Conservation (phyloP, 2,113 vertebrate genomes). For the Pseudorhombus dupliciocellatus region DNA sequence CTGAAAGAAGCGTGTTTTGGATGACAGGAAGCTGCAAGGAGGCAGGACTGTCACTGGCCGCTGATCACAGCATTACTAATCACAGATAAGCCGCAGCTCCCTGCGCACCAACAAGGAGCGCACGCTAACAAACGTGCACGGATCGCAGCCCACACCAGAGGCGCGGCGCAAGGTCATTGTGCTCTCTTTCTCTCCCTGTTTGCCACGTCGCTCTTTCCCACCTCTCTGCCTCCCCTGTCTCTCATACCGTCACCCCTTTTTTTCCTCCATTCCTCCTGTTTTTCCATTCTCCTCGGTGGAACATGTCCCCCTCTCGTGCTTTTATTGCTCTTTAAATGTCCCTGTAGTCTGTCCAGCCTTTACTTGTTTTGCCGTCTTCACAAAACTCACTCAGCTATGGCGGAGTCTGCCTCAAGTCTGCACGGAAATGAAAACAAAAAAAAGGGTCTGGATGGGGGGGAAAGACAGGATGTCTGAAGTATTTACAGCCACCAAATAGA, state of each 20-base stretch:
- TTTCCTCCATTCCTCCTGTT: neutral
- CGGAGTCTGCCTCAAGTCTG: conserved; percentile 31
- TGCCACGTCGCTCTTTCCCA: conserved; percentile 9
- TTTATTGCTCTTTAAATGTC: conserved; percentile 57
- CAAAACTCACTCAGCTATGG: conserved; percentile 37
- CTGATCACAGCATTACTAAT: conserved; percentile 77
- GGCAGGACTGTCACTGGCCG: conserved; percentile 65
- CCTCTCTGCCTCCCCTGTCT: neutral
- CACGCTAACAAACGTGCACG: conserved; percentile 44
- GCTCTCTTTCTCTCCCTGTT: conserved; percentile 18
- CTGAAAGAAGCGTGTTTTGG: conserved; percentile 62
- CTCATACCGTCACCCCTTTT: neutral
- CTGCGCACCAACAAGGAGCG: conserved; percentile 37
- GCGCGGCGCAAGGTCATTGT: conserved; percentile 53
- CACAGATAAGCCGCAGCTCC: conserved; percentile 72
- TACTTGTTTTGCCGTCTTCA: conserved; percentile 31
- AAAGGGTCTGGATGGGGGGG: conserved; percentile 4
- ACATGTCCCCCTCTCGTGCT: conserved; percentile 30
- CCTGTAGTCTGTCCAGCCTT: conserved; percentile 13
- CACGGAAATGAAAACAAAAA: conserved; percentile 24
- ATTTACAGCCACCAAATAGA: conserved; percentile 72
- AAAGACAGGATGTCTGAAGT: conserved; percentile 45
- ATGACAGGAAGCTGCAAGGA: conserved; percentile 57
- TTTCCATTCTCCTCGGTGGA: conserved; percentile 7
- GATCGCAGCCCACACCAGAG: conserved; percentile 60